A percentile compares a stretch with the other conserved stretches of the same genome.
Conservation (phyloP, 1,140 invertebrate species). For the Calephelis virginiensis region DNA sequence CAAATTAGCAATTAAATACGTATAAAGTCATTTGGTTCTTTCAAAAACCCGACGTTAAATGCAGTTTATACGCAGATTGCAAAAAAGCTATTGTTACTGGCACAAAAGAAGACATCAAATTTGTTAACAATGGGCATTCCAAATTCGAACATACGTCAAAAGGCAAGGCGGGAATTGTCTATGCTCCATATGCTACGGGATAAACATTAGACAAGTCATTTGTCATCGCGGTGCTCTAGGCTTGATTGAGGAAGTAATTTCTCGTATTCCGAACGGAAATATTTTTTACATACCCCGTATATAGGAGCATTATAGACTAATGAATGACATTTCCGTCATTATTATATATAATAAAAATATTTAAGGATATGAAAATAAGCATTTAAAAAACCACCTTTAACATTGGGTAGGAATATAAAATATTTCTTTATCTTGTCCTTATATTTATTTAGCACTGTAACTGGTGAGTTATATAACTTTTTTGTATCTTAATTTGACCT, state of each 20-base stretch:
- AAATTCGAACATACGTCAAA: conserved; percentile 60
- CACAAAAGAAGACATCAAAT: conserved; percentile 74
- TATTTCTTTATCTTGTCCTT: too few species aligned
- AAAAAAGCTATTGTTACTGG: conserved; percentile 67
- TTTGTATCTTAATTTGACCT: too few species aligned
- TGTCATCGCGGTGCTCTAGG: conserved; percentile 55
- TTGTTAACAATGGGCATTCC: conserved; percentile 55
- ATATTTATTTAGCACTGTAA: too few species aligned
- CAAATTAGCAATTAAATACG: conserved; percentile 60
- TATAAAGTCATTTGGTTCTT: conserved; percentile 48
- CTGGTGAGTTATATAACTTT: too few species aligned
- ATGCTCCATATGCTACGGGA: conserved; percentile 71
- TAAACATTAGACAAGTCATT: conserved; percentile 70
- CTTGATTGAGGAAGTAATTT: conserved; percentile 78
- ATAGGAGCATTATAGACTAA: conserved; percentile 54
- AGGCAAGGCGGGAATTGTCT: conserved; percentile 62
- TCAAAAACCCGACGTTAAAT: conserved; percentile 45
- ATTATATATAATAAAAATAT: conserved; percentile 23
- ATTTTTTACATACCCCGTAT: conserved; percentile 61
- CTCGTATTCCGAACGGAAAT: conserved; percentile 68
- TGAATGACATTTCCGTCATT: conserved; percentile 54
- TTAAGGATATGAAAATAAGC: too few species aligned
- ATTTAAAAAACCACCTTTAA: too few species aligned
- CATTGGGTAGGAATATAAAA: too few species aligned
- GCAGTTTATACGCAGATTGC: conserved; percentile 66